A percentile compares a stretch with the other conserved stretches of the same genome.
Evolutionary conservation across 2,888 invertebrate species (phyloP).

Genomic region (Clanis bilineata): DNA sequence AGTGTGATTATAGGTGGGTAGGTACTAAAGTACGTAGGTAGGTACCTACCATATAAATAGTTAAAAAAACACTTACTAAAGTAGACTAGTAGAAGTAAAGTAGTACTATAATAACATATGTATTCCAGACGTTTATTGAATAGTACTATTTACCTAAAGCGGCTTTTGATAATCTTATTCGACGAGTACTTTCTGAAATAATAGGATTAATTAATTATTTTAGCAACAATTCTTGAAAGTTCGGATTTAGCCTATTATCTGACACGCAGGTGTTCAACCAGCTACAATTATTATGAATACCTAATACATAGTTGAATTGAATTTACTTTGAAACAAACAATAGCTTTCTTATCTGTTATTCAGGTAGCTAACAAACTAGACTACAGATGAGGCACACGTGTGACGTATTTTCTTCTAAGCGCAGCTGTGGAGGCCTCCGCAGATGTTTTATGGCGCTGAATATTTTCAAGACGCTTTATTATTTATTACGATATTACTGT

Average conservation of each 20-base stretch:
- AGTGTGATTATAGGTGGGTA: too few relatives aligned
- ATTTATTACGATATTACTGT: slow-evolving; percentile 80
- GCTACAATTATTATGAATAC: slow-evolving; percentile 29
- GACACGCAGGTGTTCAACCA: slow-evolving; percentile 55
- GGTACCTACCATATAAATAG: too few relatives aligned
- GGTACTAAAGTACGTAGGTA: too few relatives aligned
- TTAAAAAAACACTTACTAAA: too few relatives aligned
- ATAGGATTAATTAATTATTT: slow-evolving; percentile 9
- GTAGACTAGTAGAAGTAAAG: too few relatives aligned
- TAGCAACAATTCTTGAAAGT: slow-evolving; percentile 5
- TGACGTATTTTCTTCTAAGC: slow-evolving; percentile 75
- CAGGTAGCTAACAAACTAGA: slow-evolving; percentile 50
- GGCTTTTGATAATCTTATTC: neutral
- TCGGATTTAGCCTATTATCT: slow-evolving; percentile 35
- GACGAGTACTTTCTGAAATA: slow-evolving; percentile 4
- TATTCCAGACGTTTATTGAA: neutral
- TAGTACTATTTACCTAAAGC: neutral
- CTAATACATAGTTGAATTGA: slow-evolving; percentile 25
- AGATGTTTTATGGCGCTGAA: slow-evolving; percentile 80
- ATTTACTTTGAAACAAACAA: slow-evolving; percentile 26
- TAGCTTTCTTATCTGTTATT: slow-evolving; percentile 48
- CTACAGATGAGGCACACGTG: slow-evolving; percentile 71
- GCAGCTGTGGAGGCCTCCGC: slow-evolving; percentile 75
- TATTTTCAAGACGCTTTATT: slow-evolving; percentile 78
- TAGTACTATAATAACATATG: too few relatives aligned